phyloP scores from a whole-genome alignment of 2,113 vertebrate species.

The Microtus ochrogaster region DNA sequence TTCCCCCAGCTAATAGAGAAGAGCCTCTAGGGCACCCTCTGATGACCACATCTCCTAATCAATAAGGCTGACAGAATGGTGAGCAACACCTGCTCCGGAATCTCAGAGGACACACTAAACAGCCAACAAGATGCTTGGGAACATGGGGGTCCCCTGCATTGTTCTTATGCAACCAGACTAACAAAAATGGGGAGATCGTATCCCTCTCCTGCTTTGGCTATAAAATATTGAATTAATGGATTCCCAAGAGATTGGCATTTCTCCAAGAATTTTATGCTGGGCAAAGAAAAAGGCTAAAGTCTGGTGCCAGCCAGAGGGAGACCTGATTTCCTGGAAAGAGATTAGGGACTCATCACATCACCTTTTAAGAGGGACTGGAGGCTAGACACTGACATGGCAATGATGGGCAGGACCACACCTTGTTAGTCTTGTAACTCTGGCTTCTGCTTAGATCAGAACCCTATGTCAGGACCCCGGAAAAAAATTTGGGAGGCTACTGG shows the following conservation, averaged over 20 bases:
- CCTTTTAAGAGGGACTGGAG: neutral
- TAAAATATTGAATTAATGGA: neutral
- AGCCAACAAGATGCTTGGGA: neutral
- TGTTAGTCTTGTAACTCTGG: neutral
- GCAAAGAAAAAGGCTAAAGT: neutral
- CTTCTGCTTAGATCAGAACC: neutral
- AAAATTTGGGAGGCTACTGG: too few relatives aligned
- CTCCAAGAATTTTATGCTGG: neutral
- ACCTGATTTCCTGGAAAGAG: neutral
- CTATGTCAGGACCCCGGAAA: too few relatives aligned
- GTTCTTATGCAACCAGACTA: neutral
- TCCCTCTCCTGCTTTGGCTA: neutral
- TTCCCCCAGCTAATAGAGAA: neutral
- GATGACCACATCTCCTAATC: neutral
- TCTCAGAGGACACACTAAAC: neutral
- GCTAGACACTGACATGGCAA: too few relatives aligned
- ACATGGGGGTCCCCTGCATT: rapidly evolving
- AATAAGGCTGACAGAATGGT: neutral
- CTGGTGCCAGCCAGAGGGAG: neutral
- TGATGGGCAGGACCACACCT: neutral
- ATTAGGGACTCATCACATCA: neutral
- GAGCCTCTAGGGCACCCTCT: neutral
- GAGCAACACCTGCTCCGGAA: neutral
- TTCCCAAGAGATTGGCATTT: neutral
- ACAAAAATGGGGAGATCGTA: neutral